Evolutionary conservation across 92 coral and sea anemone genomes (phyloP), one percentile per base, ranked within the genome.

Genomic region (Palythoa heliodiscus): DNA sequence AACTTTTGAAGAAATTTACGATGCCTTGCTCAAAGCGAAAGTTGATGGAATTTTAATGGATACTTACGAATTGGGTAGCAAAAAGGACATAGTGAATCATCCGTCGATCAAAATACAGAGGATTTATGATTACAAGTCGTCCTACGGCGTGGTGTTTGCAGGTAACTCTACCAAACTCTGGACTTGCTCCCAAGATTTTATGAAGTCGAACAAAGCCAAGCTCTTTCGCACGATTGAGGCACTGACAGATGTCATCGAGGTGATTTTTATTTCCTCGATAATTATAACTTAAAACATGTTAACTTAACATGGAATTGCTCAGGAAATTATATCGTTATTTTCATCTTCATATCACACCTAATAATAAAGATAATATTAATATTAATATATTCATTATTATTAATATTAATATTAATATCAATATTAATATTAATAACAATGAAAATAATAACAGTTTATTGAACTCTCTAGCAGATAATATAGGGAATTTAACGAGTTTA

Each of bases 1-100:
- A 14, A 82, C 77, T 8, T 88, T 95, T 71, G 79, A 87, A 15
- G 95, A 93, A 60, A 88, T 91, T 23, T 87, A 89, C 64, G 78
- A 86, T 11, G 97, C 95, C 11, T 84, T 95, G 22, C 52, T 85
- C 24, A 70, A 64, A 75, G 75, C 82, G 14, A 63, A 89, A 55
- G 98, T 95, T 0, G 83, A 86, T 2, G 98, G 98, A 17, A 93
- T 95, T 73, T 66, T 95, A 15, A 87, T 95, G 74, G 96, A 93
- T 70, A 87, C 95, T 6, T 93, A 87, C 82, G 95, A 91, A 57
- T 90, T 92, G n/a, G 98, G 95, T 64, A 86, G 89, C 43, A 89
- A 87, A 73, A 84, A 85, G 19, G 89, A 91, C 53, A 57, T 82
- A 11, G 86, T 95, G 61, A 38, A 75, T 24, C 77, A 82, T 16